Percentiles rank a stretch among this genome's conserved stretches.
Conservation (phyloP, 92 coral and sea anemone genomes). For the Muricea muricata region DNA sequence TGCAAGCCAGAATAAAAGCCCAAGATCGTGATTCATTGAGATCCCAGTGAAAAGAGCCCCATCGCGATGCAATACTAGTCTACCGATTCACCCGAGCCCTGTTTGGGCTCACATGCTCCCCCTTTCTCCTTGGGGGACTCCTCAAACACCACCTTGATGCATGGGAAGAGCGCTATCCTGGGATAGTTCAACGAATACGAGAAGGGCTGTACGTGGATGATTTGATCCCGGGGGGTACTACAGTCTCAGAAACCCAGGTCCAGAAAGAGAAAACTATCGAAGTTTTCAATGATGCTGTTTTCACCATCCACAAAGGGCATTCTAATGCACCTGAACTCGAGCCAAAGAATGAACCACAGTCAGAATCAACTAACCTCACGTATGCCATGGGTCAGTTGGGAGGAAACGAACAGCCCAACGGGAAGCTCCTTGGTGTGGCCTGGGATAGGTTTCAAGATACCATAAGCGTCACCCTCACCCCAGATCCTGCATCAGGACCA, state of each 20-base stretch:
- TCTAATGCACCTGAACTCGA: conserved; percentile 58
- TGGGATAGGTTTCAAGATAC: conserved; percentile 61
- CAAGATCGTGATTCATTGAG: conserved; percentile 64
- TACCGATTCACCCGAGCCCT: background rate
- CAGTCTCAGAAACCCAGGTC: background rate
- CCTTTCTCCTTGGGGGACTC: background rate
- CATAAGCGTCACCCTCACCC: conserved; percentile 51
- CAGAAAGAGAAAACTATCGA: conserved; percentile 44
- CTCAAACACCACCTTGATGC: no score
- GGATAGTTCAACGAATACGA: background rate
- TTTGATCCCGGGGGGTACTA: background rate
- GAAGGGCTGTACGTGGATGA: background rate
- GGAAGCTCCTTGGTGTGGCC: conserved; percentile 58
- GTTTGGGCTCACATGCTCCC: background rate
- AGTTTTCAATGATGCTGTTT: conserved; percentile 54
- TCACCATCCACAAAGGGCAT: conserved; percentile 52
- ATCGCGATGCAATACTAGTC: conserved; percentile 24
- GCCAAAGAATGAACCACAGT: conserved; percentile 23
- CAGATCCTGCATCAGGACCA: conserved; percentile 27
- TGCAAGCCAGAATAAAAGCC: conserved; percentile 46
- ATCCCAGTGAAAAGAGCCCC: conserved; percentile 70
- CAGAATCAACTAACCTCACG: conserved; percentile 44
- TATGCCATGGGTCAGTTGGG: conserved; percentile 63
- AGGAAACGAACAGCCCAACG: conserved; percentile 41
- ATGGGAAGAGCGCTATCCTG: no score